A percentile compares a stretch with the other conserved stretches of the same genome.
These are phyloP conservation scores for Drosophila trapezifrons DNA, from an alignment of 1,140 invertebrate species.

Conservation along the genomic window DNA sequence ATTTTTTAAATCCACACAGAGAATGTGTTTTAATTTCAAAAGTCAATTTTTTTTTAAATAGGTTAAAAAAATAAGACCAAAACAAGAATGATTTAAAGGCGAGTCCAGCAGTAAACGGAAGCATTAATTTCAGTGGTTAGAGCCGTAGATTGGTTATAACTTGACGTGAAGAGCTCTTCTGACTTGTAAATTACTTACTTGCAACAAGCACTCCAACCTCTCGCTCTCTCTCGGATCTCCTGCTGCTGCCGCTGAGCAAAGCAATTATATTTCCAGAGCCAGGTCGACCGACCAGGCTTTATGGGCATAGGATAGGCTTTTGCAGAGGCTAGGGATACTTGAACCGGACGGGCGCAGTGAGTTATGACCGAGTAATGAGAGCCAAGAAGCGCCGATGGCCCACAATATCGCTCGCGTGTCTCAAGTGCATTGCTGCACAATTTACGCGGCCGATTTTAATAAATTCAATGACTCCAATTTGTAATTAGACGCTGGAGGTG, in stretches of 20 bases:
- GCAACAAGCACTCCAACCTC: constrained; percentile 7
- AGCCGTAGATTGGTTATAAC: not conserved
- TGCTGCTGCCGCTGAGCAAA: constrained; percentile 3
- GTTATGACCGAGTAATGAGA: constrained; percentile 67
- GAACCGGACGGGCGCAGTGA: constrained; percentile 58
- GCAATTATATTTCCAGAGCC: constrained; percentile 35
- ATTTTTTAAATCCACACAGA: no score
- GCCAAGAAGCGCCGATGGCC: constrained; percentile 49
- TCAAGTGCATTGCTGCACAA: constrained; percentile 66
- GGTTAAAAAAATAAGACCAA: no score
- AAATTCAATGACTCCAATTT: constrained; percentile 83
- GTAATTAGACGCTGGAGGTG: constrained; percentile 81
- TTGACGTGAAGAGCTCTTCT: constrained; percentile 14
- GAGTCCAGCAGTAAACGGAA: not conserved
- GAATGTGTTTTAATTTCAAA: no score
- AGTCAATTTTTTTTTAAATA: no score
- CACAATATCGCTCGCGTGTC: constrained; percentile 68
- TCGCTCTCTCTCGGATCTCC: not conserved
- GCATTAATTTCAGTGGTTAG: not conserved
- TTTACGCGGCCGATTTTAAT: constrained; percentile 76
- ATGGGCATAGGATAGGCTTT: constrained; percentile 19
- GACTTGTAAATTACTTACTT: constrained; percentile 13
- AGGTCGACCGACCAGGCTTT: constrained; percentile 13
- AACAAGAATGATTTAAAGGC: not conserved
- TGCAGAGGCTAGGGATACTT: constrained; percentile 32